These are phyloP conservation scores for Toxotes lorentzi DNA, from an alignment of 2,797 vertebrate species.

Conservation along the genomic window DNA sequence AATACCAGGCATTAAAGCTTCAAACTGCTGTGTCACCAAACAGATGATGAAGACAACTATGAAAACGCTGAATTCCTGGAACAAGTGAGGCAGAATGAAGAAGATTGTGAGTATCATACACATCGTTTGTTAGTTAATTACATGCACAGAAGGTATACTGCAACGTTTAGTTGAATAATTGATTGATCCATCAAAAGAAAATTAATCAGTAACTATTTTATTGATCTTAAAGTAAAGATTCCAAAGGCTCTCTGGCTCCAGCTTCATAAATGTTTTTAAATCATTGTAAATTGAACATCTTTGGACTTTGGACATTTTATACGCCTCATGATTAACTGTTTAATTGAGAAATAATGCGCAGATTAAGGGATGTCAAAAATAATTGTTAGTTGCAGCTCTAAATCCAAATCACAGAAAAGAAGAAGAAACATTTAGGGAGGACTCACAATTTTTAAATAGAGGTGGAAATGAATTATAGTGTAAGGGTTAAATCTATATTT, in stretches of 20 bases:
- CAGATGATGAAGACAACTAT: conserved; percentile 71
- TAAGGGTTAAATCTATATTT: no score
- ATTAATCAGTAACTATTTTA: not conserved
- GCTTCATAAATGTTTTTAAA: no score
- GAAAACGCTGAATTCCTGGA: conserved; percentile 66
- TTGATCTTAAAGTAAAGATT: not conserved
- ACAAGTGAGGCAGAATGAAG: not conserved
- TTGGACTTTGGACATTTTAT: no score
- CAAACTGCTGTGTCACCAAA: conserved; percentile 15
- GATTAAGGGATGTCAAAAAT: not conserved
- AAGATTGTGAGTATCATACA: conserved; percentile 26
- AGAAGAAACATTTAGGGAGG: no score
- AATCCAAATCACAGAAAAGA: no score
- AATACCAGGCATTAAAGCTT: not conserved
- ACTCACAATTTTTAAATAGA: no score
- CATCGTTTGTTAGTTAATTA: not conserved
- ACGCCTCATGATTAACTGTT: not conserved
- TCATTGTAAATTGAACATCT: no score
- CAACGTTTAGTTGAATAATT: not conserved
- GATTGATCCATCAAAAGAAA: not conserved
- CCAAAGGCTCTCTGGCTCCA: not conserved
- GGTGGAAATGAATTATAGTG: no score
- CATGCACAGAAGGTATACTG: not conserved
- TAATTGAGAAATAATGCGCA: not conserved
- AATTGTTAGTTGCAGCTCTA: no score